These are phyloP conservation scores for Enteromius trimaculatus DNA, from an alignment of 2,797 vertebrate species.

Conservation along the genomic window DNA sequence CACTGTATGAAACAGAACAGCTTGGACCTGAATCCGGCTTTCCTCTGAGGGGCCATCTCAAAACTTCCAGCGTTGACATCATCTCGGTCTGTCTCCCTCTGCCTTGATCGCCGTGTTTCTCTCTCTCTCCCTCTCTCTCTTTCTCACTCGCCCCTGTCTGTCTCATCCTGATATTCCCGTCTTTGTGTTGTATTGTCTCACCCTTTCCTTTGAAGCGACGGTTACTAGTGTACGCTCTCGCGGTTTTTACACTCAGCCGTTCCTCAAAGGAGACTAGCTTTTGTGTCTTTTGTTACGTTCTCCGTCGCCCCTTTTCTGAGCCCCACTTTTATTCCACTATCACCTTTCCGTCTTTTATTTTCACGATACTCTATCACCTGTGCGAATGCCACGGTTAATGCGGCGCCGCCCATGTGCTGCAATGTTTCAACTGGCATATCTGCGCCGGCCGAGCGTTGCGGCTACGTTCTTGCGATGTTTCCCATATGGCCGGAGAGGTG, in stretches of 20 bases:
- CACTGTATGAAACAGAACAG: neutral
- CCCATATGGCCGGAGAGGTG: conserved; percentile 52
- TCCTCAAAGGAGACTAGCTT: conserved; percentile 38
- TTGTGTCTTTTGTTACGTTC: conserved; percentile 47
- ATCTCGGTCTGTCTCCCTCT: conserved; percentile 5
- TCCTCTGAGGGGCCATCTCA: conserved; percentile 6
- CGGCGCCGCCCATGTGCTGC: conserved; percentile 8
- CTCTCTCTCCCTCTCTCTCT: conserved; percentile 27
- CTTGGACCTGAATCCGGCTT: neutral
- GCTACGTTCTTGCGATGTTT: conserved; percentile 13
- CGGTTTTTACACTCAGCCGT: conserved; percentile 45
- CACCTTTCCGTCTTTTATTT: conserved; percentile 39
- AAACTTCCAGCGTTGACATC: conserved; percentile 45
- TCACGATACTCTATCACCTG: conserved; percentile 38
- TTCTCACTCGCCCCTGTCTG: conserved; percentile 14
- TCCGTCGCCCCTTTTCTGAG: conserved; percentile 20
- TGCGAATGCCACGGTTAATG: conserved; percentile 8
- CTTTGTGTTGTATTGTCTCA: conserved; percentile 43
- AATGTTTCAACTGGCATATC: neutral
- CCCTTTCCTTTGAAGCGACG: conserved; percentile 35
- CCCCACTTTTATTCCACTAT: conserved; percentile 36
- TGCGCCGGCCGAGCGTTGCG: neutral
- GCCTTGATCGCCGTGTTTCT: neutral
- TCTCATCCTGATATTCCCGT: conserved; percentile 28
- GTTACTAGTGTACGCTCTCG: conserved; percentile 40